Conservation (phyloP, 2,888 invertebrate genomes). For the Tetanocera ferruginea region DNA sequence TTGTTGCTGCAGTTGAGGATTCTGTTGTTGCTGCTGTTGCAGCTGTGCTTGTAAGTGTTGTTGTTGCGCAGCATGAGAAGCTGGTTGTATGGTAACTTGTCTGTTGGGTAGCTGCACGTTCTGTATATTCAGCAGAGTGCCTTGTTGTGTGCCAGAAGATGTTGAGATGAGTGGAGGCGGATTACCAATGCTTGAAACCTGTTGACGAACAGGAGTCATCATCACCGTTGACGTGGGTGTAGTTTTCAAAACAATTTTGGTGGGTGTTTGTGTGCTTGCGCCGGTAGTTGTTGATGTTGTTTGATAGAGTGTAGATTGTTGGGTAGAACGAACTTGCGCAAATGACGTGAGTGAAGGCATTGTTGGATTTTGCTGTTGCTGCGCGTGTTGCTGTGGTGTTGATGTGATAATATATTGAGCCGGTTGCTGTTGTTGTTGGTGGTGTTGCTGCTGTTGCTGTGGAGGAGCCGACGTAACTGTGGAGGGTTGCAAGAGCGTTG, state of each 20-base stretch:
- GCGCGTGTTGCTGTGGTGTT: slow-evolving; percentile 58
- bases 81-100: slow-evolving; percentile 68
- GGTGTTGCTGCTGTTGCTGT: slow-evolving; percentile 43
- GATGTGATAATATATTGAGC: slow-evolving; percentile 66
- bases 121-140: slow-evolving; percentile 67
- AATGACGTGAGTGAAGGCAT: slow-evolving; percentile 67
- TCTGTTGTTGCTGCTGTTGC: slow-evolving; percentile 64
- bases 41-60: slow-evolving; percentile 68
- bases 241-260: slow-evolving; percentile 69
- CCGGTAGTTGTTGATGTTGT: slow-evolving; percentile 55
- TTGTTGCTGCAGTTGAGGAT: slow-evolving; percentile 64
- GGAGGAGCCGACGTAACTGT: slow-evolving; percentile 39
- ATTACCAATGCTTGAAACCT: slow-evolving; percentile 58
- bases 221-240: slow-evolving; percentile 66
- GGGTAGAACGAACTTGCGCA: slow-evolving; percentile 60
- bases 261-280: slow-evolving; percentile 60
- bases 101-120: slow-evolving; percentile 69
- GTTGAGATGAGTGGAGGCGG: slow-evolving; percentile 67
- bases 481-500: slow-evolving; percentile 44
- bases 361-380: slow-evolving; percentile 51
- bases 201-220: slow-evolving; percentile 62
- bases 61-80: slow-evolving; percentile 68
- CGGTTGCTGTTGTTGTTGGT: slow-evolving; percentile 45
- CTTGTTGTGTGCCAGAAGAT: slow-evolving; percentile 56
- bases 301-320: slow-evolving; percentile 65